Evolutionary conservation across 1,140 invertebrate genomes (phyloP), one percentile per base, ranked within the genome.

Genomic region (Phocides pigmalion): DNA sequence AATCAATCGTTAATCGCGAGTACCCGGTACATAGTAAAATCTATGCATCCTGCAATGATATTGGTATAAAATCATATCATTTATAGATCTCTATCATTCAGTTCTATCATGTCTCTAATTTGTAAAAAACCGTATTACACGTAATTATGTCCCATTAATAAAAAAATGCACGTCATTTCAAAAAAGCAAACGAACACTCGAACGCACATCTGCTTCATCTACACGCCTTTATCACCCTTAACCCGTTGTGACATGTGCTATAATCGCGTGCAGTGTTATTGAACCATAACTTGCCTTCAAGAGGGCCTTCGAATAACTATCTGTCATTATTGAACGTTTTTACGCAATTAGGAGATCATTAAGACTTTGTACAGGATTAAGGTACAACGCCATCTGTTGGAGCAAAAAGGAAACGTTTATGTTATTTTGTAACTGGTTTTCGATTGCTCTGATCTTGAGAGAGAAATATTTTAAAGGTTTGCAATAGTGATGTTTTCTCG

Each of bases 311-410:
- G 42, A 59, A 59, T 59, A 47, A 47, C 42, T 59, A 47, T 59
- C 56, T 17, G 56, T 59, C 56, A 59, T 59, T 59, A 59, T 59
- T 37, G 56, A 59, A 59, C 42, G 56, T 59, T 59, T 59, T 59
- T 59, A 59, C 44, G 20, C 56, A 59, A 59, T 59, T 59, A 59
- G 56, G 56, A 59, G 25, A 59, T 59, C 56, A 59, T 59, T 59
- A 59, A 47, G 56, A 59, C 42, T 59, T 59, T 47, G 56, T 37
- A 47, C 47, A 59, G 17, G 56, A 59, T 59, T 47, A 47, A 61
- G 9, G 44, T 47, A 47, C 16, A 61, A 35, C 56, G 32, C 56
- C 56, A 61, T 61, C 56, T 61, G 56, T 47, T 47, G 42, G n/a
- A 19, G 32, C 25, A 61, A 61, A 61, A 61, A 61, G 56, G 44